Evolutionary conservation across 2,113 vertebrate species (phyloP).

Genomic region (Lonchura striata): DNA sequence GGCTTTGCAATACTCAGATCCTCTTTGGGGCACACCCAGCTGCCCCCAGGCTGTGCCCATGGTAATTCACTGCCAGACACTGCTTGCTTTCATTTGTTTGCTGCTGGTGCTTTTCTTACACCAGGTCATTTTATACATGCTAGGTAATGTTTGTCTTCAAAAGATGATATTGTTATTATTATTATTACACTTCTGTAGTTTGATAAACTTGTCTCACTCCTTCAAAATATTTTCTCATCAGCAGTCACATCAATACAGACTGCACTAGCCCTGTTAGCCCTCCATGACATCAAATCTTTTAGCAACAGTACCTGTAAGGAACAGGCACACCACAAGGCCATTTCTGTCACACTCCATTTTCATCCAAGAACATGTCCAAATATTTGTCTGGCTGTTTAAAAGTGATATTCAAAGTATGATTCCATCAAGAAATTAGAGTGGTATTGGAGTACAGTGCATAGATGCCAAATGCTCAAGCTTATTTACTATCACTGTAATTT

Average conservation of each 20-base stretch:
- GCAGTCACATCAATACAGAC: background rate
- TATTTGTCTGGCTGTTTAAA: background rate
- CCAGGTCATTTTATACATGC: background rate
- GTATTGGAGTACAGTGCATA: background rate
- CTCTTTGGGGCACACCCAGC: background rate
- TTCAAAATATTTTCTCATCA: background rate
- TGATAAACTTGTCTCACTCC: background rate
- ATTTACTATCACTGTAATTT: background rate
- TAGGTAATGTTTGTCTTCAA: background rate
- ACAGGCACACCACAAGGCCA: background rate
- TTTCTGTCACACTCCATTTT: background rate
- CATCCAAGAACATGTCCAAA: background rate
- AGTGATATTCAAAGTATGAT: background rate
- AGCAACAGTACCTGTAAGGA: background rate
- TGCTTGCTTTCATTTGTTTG: background rate
- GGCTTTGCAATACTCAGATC: background rate
- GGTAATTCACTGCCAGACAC: background rate
- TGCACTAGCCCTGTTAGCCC: background rate
- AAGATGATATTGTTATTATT: background rate
- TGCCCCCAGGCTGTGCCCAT: background rate
- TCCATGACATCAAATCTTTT: background rate
- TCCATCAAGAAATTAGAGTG: background rate
- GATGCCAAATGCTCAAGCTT: background rate
- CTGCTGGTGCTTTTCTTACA: background rate
- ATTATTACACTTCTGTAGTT: background rate